Conservation (phyloP, 2,113 vertebrate species). For the Suricata suricatta region DNA sequence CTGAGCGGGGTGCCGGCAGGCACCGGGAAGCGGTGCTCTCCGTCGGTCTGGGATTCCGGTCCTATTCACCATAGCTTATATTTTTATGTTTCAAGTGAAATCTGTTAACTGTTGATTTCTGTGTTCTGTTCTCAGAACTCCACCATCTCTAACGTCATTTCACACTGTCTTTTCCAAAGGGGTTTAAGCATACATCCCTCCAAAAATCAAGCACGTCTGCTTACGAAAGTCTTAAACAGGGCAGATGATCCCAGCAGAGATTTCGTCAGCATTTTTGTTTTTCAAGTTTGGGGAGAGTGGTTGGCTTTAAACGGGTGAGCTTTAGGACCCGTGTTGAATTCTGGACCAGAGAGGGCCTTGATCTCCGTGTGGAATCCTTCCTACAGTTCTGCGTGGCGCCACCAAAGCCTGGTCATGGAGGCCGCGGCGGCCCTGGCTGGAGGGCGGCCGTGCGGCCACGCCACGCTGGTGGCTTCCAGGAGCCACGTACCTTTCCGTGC, state of each 20-base stretch:
- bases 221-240: not conserved
- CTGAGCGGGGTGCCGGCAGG: fast-evolving
- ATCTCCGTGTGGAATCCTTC: not conserved
- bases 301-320: not conserved
- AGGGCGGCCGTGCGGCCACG: fast-evolving
- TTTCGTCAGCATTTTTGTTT: not conserved
- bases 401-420: not conserved
- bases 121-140: not conserved
- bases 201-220: not conserved
- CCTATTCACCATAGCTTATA: not conserved
- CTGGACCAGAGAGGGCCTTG: not conserved
- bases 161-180: not conserved
- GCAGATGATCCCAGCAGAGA: not conserved
- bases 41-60: not conserved
- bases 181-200: not conserved
- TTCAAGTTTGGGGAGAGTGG: not conserved
- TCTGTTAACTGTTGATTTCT: not conserved
- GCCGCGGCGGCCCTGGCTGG: not conserved
- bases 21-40: not conserved
- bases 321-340: slow-evolving; percentile 20
- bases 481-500: slow-evolving; percentile 44
- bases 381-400: not conserved
- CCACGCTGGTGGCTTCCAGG: not conserved
- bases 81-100: not conserved
- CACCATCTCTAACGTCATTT: not conserved